These are phyloP conservation scores for Nannoperca australis DNA, from an alignment of 2,797 vertebrate genomes.

Conservation along the genomic window DNA sequence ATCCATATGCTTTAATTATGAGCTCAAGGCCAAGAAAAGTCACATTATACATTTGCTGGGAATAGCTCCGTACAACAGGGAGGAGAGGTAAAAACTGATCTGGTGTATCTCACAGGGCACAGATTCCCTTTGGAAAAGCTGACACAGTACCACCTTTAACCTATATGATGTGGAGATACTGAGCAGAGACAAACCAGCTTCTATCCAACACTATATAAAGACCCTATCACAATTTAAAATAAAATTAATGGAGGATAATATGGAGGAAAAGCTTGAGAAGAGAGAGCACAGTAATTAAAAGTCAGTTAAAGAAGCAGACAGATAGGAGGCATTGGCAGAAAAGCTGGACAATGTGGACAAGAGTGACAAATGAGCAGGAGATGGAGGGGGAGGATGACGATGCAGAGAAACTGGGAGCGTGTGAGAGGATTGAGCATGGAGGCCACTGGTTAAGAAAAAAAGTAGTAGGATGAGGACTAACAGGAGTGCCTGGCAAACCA, in stretches of 20 bases:
- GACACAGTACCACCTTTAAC: constrained; percentile 26
- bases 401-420: constrained; percentile 21
- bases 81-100: constrained; percentile 39
- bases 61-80: constrained; percentile 44
- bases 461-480: constrained; percentile 19
- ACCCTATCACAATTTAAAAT: not conserved
- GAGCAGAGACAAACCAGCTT: constrained; percentile 9
- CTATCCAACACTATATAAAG: constrained; percentile 7
- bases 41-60: constrained; percentile 36
- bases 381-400: constrained; percentile 23
- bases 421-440: constrained; percentile 25
- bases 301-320: constrained; percentile 13
- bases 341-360: constrained; percentile 24
- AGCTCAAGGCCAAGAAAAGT: constrained; percentile 39
- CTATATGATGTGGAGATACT: constrained; percentile 14
- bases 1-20: constrained; percentile 58
- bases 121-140: constrained; percentile 46
- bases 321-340: not conserved
- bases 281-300: constrained; percentile 20
- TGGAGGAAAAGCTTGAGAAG: not conserved
- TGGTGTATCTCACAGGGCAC: constrained; percentile 28
- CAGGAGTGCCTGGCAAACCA: constrained; percentile 13
- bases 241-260: constrained; percentile 20
- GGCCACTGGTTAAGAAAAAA: constrained; percentile 26
- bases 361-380: constrained; percentile 49